phyloP scores from a whole-genome alignment of 2,888 invertebrate species.

The Acleris literana region DNA sequence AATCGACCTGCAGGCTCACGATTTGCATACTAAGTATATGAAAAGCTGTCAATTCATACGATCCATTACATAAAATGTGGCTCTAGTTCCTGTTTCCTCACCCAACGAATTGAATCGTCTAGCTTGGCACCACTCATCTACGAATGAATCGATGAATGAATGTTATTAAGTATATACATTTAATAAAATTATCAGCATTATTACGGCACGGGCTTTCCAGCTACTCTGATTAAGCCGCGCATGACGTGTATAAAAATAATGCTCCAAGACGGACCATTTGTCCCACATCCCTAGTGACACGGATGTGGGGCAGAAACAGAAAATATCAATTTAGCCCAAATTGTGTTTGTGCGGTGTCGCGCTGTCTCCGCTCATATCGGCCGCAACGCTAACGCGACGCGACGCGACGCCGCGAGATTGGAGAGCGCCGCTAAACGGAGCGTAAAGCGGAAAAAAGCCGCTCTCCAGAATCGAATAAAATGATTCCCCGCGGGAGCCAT shows the following conservation, averaged over 20 bases:
- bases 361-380: constrained; percentile 62
- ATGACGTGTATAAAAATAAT: background rate
- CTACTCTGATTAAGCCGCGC: background rate
- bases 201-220: too few relatives aligned
- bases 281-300: constrained; percentile 57
- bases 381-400: constrained; percentile 59
- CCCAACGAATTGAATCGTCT: too few relatives aligned
- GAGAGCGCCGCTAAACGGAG: constrained; percentile 77
- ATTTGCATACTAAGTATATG: too few relatives aligned
- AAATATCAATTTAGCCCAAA: constrained; percentile 52
- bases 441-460: constrained; percentile 81
- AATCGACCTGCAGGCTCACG: too few relatives aligned
- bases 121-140: too few relatives aligned
- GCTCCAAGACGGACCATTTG: constrained; percentile 33
- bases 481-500: constrained; percentile 89
- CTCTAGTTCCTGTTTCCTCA: too few relatives aligned
- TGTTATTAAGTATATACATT: too few relatives aligned
- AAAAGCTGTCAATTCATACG: too few relatives aligned
- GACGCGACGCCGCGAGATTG: constrained; percentile 48
- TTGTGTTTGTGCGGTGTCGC: constrained; percentile 55
- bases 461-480: constrained; percentile 88
- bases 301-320: constrained; percentile 43
- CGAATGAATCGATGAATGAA: too few relatives aligned
- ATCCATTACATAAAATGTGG: too few relatives aligned
- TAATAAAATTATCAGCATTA: too few relatives aligned